Conservation (phyloP, 2,797 vertebrate genomes). For the Sus cebifrons region DNA sequence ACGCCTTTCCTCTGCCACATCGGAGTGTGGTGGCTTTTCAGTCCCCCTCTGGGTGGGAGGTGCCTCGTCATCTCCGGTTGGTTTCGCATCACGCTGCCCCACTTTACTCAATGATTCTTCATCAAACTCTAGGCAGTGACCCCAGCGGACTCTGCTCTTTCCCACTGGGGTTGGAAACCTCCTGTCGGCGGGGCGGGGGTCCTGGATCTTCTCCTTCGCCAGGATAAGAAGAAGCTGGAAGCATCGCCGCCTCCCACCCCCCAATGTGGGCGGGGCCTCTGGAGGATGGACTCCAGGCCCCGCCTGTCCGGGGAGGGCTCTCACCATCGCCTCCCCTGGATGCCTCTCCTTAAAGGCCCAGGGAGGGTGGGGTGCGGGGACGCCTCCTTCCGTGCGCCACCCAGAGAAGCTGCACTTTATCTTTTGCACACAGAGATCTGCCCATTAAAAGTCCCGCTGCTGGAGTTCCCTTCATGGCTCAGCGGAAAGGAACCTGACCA, state of each 20-base stretch:
- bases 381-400: neutral
- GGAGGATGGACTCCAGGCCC: neutral
- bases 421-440: neutral
- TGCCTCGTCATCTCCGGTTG: neutral
- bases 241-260: neutral
- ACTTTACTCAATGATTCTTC: neutral
- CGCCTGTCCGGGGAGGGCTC: neutral
- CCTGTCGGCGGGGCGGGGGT: neutral
- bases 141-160: neutral
- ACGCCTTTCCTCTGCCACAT: neutral
- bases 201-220: neutral
- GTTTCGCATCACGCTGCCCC: neutral
- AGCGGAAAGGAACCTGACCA: too few species aligned
- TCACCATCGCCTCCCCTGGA: fast-evolving
- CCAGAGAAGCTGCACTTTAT: neutral
- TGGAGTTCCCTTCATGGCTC: neutral
- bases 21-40: neutral
- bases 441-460: neutral
- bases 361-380: fast-evolving
- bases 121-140: neutral
- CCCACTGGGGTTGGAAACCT: neutral
- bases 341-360: neutral
- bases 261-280: too few species aligned
- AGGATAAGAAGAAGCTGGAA: neutral
- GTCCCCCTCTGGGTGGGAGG: neutral